These are phyloP conservation scores for Xylota segnis DNA, from an alignment of 2,888 invertebrate species.

Conservation along the genomic window DNA sequence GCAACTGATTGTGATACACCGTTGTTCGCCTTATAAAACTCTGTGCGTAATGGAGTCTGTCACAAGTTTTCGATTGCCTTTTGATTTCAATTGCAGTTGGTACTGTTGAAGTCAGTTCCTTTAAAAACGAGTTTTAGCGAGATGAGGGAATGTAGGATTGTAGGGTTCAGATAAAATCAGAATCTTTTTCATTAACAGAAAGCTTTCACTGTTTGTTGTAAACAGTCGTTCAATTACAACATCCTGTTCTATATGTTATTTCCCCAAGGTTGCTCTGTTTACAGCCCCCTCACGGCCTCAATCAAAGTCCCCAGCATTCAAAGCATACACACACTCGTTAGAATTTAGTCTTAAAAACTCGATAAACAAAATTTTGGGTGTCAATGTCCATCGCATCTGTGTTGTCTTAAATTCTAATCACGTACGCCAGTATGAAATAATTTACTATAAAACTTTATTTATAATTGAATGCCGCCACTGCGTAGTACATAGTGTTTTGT, in stretches of 20 bases:
- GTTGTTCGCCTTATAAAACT: no score
- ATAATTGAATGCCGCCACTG: slow-evolving; percentile 38
- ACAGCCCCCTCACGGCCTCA: neutral
- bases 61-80: no score
- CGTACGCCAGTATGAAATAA: slow-evolving; percentile 8
- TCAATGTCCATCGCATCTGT: neutral
- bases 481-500: slow-evolving; percentile 14
- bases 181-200: no score
- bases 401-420: slow-evolving; percentile 16
- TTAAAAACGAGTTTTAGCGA: no score
- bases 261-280: neutral
- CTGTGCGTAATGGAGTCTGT: no score
- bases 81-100: no score
- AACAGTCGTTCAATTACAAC: neutral
- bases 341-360: neutral
- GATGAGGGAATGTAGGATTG: no score
- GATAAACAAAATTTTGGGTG: neutral
- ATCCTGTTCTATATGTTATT: neutral
- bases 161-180: no score
- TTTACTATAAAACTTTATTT: slow-evolving; percentile 12
- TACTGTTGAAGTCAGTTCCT: no score
- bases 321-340: neutral
- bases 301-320: neutral
- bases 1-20: no score
- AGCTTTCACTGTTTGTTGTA: no score